Evolutionary conservation across 1,140 invertebrate genomes (phyloP), one percentile per base, ranked within the genome.

Genomic region (Spodoptera litura): DNA sequence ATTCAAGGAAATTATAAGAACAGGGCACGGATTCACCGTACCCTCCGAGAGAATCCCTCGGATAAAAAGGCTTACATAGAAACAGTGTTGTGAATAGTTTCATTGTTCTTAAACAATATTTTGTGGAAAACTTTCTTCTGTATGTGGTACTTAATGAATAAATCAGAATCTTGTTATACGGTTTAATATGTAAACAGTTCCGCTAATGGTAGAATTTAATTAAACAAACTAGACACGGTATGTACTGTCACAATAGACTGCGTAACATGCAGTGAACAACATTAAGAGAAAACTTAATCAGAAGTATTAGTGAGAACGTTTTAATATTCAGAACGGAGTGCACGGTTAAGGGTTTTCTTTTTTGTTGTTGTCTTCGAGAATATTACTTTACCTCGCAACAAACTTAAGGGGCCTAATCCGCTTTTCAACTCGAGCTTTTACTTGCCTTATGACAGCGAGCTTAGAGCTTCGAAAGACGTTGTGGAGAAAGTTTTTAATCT

Each of bases 1-100:
- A 87, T 93, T 93, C 88, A 87, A 93, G 86, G 87, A 91, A 93
- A 93, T 93, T 93, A 90, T 91, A 91, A 93, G 89, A 93, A 91
- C 83, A 89, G 83, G 80, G 80, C 81, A 88, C 79, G 86, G 87
- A 89, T 88, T 88, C 80, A 35, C 71, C 64, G 75, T 86, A 78
- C 82, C 79, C 85, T 85, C 72, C 78, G 79, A 81, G 74, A 85
- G 70, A 84, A 85, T 87, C 82, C 76, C 70, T 72, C 27, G 81
- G 84, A 88, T 91, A 88, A 87, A 91, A 91, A 81, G 81, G 85
- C 85, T 88, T 87, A 89, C 79, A 59, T 73, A 74, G 70, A 81
- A 86, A 85, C 81, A 83, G 56, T 79, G 74, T 82, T 85, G 81
- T 66, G 76, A 87, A 85, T 83, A 85, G 77, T 88, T 89, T 82